A percentile compares a stretch with the other conserved stretches of the same genome.
These are phyloP conservation scores for Philotrypesis tridentata DNA, from an alignment of 1,140 invertebrate genomes.

Conservation along the genomic window DNA sequence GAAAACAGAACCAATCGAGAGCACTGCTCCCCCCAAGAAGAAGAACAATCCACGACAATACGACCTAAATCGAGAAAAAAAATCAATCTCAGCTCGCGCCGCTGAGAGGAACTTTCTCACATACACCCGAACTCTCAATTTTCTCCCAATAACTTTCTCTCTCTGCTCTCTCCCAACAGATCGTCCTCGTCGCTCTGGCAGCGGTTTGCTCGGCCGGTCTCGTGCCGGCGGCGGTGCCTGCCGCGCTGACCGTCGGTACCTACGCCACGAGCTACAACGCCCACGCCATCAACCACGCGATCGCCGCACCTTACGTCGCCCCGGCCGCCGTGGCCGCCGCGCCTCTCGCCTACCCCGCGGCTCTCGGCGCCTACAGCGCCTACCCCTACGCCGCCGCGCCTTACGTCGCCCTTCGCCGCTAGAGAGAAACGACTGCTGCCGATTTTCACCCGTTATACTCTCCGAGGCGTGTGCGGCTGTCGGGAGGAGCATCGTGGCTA, in stretches of 20 bases:
- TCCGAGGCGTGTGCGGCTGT: no score
- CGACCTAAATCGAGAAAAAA: background rate
- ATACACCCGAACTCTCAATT: background rate
- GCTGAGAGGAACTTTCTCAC: background rate
- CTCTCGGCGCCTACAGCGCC: conserved; percentile 56
- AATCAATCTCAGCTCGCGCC: background rate
- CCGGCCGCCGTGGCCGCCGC: conserved; percentile 68
- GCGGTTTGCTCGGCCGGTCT: conserved; percentile 67
- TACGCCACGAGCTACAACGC: conserved; percentile 78
- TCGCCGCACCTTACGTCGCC: conserved; percentile 75
- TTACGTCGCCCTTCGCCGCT: background rate
- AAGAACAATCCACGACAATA: no score
- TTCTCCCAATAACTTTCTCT: background rate
- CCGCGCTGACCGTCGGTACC: conserved; percentile 75
- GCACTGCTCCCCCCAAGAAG: background rate
- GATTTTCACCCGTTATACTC: no score
- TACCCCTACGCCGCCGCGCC: conserved; percentile 44
- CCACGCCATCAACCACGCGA: conserved; percentile 78
- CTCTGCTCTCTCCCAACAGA: conserved; percentile 61
- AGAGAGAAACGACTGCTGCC: no score
- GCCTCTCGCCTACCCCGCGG: conserved; percentile 59
- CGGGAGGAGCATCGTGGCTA: no score
- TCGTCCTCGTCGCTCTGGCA: conserved; percentile 69
- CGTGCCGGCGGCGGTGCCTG: conserved; percentile 64
- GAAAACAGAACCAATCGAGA: background rate